Percentiles rank a stretch among this genome's conserved stretches.
These are phyloP conservation scores for Zootermopsis nevadensis DNA, from an alignment of 2,888 invertebrate species.

Conservation along the genomic window DNA sequence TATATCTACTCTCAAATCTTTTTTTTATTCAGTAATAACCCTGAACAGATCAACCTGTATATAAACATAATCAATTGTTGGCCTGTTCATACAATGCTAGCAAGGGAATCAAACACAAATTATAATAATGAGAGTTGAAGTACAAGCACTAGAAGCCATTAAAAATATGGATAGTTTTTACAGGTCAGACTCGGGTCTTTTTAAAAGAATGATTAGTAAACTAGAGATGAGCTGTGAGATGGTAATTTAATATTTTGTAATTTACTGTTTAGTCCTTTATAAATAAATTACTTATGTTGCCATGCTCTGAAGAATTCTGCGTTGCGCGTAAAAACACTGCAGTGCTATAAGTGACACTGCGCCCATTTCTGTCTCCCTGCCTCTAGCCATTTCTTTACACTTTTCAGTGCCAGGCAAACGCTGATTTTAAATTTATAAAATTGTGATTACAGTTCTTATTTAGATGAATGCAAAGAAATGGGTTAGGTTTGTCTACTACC, in stretches of 20 bases:
- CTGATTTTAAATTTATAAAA: too few relatives aligned
- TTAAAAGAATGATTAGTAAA: neutral
- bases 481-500: too few relatives aligned
- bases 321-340: constrained; percentile 4
- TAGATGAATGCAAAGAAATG: too few relatives aligned
- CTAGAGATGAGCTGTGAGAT: neutral
- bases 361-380: constrained; percentile 14
- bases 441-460: too few relatives aligned
- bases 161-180: neutral
- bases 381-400: constrained; percentile 23
- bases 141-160: neutral
- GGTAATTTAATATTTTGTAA: constrained; percentile 29
- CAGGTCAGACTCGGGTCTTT: neutral
- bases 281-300: constrained; percentile 33
- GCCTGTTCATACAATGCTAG: constrained; percentile 25
- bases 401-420: too few relatives aligned
- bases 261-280: constrained; percentile 37
- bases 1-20: constrained; percentile 25
- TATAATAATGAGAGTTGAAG: neutral
- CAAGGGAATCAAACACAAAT: constrained; percentile 17
- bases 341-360: constrained; percentile 1
- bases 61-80: constrained; percentile 2
- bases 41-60: constrained; percentile 1
- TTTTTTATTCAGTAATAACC: constrained; percentile 28
- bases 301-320: constrained; percentile 22